Evolutionary conservation across 1,140 invertebrate genomes (phyloP).

Genomic region (Ceratoteleas bidentatus): DNA sequence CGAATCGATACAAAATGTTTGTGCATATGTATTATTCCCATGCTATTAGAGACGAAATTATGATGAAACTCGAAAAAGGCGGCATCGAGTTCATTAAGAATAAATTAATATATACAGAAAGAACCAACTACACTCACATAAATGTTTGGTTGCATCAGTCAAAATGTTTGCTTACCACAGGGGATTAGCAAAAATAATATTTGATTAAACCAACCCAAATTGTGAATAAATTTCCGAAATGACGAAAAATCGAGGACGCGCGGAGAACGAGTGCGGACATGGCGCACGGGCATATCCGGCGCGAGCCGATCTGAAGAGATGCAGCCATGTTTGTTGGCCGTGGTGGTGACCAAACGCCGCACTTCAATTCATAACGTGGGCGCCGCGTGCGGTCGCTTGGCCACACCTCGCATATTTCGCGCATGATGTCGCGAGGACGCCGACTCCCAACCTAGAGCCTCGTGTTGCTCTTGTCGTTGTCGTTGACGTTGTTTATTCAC

Average conservation of each 20-base stretch:
- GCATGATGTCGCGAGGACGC: slow-evolving; percentile 77
- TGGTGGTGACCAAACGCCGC: slow-evolving; percentile 57
- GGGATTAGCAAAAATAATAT: no score
- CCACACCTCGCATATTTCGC: slow-evolving; percentile 80
- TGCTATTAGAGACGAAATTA: no score
- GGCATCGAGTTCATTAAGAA: no score
- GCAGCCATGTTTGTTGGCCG: slow-evolving; percentile 58
- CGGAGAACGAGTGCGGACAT: no score
- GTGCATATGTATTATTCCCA: no score
- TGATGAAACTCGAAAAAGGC: no score
- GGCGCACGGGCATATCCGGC: slow-evolving; percentile 18
- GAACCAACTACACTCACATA: no score
- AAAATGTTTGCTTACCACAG: no score
- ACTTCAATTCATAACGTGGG: slow-evolving; percentile 75
- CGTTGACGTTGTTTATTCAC: slow-evolving; percentile 20
- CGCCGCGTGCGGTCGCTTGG: slow-evolving; percentile 70
- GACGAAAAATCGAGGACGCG: slow-evolving; percentile 7
- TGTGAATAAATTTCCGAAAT: neutral
- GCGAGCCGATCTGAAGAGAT: slow-evolving; percentile 35
- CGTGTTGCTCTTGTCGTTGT: slow-evolving; percentile 50
- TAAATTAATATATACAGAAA: no score
- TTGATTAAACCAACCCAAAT: no score
- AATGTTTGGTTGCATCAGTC: no score
- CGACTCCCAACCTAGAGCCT: slow-evolving; percentile 62
- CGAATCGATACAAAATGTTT: no score